These are phyloP conservation scores for Epinephelus lanceolatus DNA, from an alignment of 2,113 vertebrate genomes.

Conservation along the genomic window DNA sequence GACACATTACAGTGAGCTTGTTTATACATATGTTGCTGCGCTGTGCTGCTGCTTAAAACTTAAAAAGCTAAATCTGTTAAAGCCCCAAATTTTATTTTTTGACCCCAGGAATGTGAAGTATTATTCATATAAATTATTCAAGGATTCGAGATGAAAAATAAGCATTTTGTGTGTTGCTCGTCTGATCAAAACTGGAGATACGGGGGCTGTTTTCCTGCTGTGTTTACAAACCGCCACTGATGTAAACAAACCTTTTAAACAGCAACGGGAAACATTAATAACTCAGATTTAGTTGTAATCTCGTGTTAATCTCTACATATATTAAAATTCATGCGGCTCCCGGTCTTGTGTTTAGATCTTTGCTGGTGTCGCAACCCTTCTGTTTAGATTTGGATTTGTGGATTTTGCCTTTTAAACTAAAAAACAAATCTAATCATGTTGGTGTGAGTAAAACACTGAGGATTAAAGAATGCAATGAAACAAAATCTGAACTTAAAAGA, in stretches of 20 bases:
- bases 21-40: no score
- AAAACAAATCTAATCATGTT: neutral
- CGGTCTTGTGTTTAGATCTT: neutral
- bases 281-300: slow-evolving; percentile 43
- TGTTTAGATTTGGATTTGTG: slow-evolving; percentile 6
- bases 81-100: slow-evolving; percentile 42
- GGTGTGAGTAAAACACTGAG: neutral
- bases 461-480: neutral
- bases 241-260: slow-evolving; percentile 67
- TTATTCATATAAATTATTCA: slow-evolving; percentile 76
- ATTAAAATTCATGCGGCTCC: slow-evolving; percentile 12
- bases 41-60: slow-evolving; percentile 17
- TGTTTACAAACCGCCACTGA: slow-evolving; percentile 54
- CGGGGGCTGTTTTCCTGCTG: slow-evolving; percentile 55
- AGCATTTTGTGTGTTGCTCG: slow-evolving; percentile 67
- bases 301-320: slow-evolving; percentile 24
- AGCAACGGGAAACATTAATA: slow-evolving; percentile 45
- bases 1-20: neutral
- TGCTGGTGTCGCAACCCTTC: no score
- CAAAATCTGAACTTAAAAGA: neutral
- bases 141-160: slow-evolving; percentile 61
- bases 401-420: slow-evolving; percentile 22
- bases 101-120: slow-evolving; percentile 50
- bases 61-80: slow-evolving; percentile 30
- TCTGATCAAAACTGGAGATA: slow-evolving; percentile 64